Base-by-base conservation (phyloP, 2,113 vertebrate genomes). In the Actenoides hombroni region DNA sequence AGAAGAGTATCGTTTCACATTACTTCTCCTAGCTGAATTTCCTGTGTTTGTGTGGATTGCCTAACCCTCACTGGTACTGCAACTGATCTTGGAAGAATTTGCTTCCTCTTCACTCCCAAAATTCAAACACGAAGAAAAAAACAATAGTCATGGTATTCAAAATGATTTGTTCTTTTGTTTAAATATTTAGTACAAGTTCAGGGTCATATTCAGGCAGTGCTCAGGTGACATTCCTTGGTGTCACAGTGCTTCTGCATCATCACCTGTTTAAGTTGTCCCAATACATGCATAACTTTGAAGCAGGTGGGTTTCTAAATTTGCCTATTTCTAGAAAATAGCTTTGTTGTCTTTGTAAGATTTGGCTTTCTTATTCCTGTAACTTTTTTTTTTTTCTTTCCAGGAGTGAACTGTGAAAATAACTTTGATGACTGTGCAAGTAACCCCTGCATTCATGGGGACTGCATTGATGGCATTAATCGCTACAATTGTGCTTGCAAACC, bases 351-450 rank as follows among this genome's bases (percentile, higher is more conserved):
- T 83, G 33, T 80, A 49, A 85, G 40, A 19, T 74, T 75, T 83
- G 23, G 9, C 16, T 13, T 49, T 33, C 24, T 78, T 70, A 80
- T 65, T 84, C 24, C 2, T 83, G 46, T 57, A 10, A 70, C 5
- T 46, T 91, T 53, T 94, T 26, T 92, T 83, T 64, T 53, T 91
- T 67, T 95, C 31, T 92, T 83, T 60, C 92, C 94, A 99, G 99
- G 99, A 26, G 81, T 98, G 78, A 99, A 99, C 94, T 99, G 99
- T 98, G 99, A 99, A 95, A 98, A 98, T 85, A 99, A 99, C 96
- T 98, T 98, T 48, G 98, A 99, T 48, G 99, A 99, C 94, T 99
- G 99, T 83, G 98, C 98, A 25, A 99, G 98, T 93, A 99, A 98
- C 95, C 99, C 99, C 2, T 99, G 99, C 94, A 82, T 98, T 77